Evolutionary conservation across 2,888 invertebrate species (phyloP), one percentile per base, ranked within the genome.

Genomic region (Panopea generosa): DNA sequence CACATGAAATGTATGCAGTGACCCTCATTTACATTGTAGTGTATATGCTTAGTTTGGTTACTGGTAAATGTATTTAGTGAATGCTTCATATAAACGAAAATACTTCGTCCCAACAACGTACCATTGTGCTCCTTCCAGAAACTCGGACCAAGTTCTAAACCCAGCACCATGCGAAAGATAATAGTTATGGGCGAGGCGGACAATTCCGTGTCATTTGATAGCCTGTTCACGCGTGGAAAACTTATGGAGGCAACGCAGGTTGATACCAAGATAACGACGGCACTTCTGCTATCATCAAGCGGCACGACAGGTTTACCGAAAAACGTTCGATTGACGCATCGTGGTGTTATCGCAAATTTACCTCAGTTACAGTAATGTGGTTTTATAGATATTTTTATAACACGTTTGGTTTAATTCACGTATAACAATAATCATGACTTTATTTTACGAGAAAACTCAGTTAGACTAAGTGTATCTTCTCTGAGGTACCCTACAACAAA

Each of bases 301-400:
- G 78, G 78, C 11, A 78, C 78, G 16, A 66, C 74, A 2, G 78
- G 78, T 4, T 26, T 67, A 1, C 66, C 78, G 11, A 78, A 78
- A 47, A 60, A 53, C 40, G 74, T 78, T 2, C 43, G 53, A 22
- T 59, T 78, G 18, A 67, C 74, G 1, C 78, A 78, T 63, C 56
- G 45, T 4, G 74, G 74, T 45, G 63, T 78, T 1, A 49, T 63
- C 11, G 55, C 74, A 0, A 73, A 69, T 18, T 22, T 70, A 9
- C 33, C 61, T 14, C 69, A 69, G 16, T 33, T 75, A 29, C 59
- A 27, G 75, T 75, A 53, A 59, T n/a, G n/a, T n/a, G n/a, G n/a
- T n/a, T n/a, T n/a, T n/a, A n/a, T n/a, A n/a, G n/a, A n/a, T n/a
- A n/a, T n/a, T n/a, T n/a, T n/a, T n/a, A n/a, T n/a, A n/a, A n/a